These are phyloP conservation scores for Thinocorus orbignyianus DNA, from an alignment of 2,113 vertebrate species.

Conservation along the genomic window DNA sequence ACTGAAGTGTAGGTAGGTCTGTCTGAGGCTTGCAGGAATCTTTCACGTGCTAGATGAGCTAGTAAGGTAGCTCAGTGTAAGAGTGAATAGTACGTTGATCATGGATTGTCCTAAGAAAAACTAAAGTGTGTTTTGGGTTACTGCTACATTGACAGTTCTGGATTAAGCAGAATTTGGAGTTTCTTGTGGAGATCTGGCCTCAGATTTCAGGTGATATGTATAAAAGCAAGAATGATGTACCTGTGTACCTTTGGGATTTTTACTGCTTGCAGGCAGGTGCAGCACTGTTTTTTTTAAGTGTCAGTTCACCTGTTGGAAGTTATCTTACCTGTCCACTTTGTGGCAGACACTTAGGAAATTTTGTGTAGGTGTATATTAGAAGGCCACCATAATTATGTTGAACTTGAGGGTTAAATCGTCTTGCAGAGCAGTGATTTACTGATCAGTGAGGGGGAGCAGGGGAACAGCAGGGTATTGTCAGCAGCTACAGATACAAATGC, in stretches of 20 bases:
- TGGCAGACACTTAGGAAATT: background rate
- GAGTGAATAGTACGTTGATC: background rate
- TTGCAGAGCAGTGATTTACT: background rate
- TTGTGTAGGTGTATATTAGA: background rate
- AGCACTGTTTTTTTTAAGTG: background rate
- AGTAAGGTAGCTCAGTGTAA: background rate
- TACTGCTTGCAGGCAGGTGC: background rate
- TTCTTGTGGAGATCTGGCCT: background rate
- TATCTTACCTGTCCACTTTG: background rate
- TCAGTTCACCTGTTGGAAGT: background rate
- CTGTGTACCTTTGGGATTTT: background rate
- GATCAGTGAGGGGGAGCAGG: background rate
- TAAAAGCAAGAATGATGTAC: background rate
- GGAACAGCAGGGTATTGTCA: background rate
- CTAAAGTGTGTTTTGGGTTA: background rate
- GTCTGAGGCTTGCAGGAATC: background rate
- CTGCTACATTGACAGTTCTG: background rate
- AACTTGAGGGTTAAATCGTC: background rate
- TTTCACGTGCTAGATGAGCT: background rate
- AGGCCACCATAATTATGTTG: background rate
- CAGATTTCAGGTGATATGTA: background rate
- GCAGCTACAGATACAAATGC: background rate
- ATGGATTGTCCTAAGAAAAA: background rate
- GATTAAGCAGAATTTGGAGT: background rate
- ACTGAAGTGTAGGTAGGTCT: background rate